Percentiles rank a stretch among this genome's conserved stretches.
These are phyloP conservation scores for Cottus gobio DNA, from an alignment of 2,113 vertebrate species.

Conservation along the genomic window DNA sequence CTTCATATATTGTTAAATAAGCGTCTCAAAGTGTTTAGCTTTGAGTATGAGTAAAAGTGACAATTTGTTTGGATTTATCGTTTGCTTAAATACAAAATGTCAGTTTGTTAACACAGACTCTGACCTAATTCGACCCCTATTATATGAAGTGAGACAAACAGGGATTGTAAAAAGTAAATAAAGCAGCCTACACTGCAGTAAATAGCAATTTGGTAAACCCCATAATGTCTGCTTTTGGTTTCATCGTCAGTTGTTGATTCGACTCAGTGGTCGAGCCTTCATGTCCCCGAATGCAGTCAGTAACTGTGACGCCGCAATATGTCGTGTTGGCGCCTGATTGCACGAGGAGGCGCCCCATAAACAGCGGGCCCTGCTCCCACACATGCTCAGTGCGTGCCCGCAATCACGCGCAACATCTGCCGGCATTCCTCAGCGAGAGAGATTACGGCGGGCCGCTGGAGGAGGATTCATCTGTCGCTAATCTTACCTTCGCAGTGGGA, in stretches of 20 bases:
- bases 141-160: background rate
- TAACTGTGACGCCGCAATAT: constrained; percentile 1
- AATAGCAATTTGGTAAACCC: background rate
- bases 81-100: background rate
- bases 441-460: constrained; percentile 65
- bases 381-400: constrained; percentile 38
- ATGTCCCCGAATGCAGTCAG: background rate
- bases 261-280: background rate
- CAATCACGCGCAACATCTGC: constrained; percentile 74
- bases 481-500: constrained; percentile 65
- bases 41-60: background rate
- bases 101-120: background rate
- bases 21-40: background rate
- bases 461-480: constrained; percentile 70
- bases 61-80: background rate
- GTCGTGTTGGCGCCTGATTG: constrained; percentile 41
- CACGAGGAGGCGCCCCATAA: background rate
- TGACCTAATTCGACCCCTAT: background rate
- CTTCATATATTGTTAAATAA: background rate
- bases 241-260: background rate
- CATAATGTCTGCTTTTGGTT: constrained; percentile 17
- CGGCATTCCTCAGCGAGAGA: constrained; percentile 62
- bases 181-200: background rate
- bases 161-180: background rate
- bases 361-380: constrained; percentile 20